Evolutionary conservation across 1,140 invertebrate species (phyloP), one percentile per base, ranked within the genome.

Genomic region (Neodiprion pinetum): DNA sequence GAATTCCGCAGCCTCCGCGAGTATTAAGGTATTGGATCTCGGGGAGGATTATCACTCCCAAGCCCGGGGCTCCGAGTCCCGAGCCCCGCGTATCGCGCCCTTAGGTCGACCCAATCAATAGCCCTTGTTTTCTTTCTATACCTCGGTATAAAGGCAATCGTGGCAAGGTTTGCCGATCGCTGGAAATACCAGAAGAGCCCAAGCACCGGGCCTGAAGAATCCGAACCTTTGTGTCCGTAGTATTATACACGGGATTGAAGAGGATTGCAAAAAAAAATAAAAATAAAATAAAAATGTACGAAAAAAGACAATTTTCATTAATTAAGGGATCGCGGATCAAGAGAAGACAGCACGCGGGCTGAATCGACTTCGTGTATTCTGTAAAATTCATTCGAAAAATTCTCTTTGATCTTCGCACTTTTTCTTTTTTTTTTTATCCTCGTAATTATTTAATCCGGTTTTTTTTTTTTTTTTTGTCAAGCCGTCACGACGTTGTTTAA

Each of bases 71-170:
- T 5, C 53, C 53, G 11, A 11, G 53, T 14, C 28, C 28, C 28
- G 53, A 61, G 9, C 5, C 0, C 53, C 53, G 11, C 3, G 53
- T 8, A 40, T 40, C 28, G 28, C 28, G 5, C 28, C 28, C 28
- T 61, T 61, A 61, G n/a, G n/a, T 61, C 53, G 50, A 61, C n/a
- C n/a, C n/a, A 61, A 61, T 61, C 53, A 61, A 61, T 9, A 61
- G 28, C 53, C 53, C n/a, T 61, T 61, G 53, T 61, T 61, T 61
- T 7, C 53, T 61, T 61, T 14, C 5, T 17, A 61, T 12, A 12
- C n/a, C 53, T 14, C n/a, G n/a, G 5, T 40, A 40, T 8, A 61
- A 61, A 61, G 53, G n/a, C n/a, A 61, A 61, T 61, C 53, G 53
- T 40, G 28, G n/a, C 53, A 61, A 61, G 9, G 11, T 61, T 61